A percentile compares a stretch with the other conserved stretches of the same genome.
Evolutionary conservation across 2,888 invertebrate species (phyloP).

Genomic region (Dryomyza anilis): DNA sequence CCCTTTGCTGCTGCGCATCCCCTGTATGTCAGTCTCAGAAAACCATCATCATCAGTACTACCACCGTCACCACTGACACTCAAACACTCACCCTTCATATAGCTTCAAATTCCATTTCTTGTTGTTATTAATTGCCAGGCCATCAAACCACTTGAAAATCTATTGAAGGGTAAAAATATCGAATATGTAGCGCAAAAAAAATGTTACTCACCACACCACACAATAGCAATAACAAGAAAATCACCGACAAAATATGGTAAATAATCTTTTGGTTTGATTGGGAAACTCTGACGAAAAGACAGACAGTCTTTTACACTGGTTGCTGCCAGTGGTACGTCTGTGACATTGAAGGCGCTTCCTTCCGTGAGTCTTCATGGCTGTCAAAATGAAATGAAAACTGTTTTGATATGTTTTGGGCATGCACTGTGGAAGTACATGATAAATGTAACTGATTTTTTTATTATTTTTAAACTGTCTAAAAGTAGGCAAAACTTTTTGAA

Average conservation of each 20-base stretch:
- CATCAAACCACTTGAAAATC: background rate
- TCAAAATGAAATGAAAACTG: too few species aligned
- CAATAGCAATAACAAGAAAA: too few species aligned
- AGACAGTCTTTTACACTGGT: background rate
- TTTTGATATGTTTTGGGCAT: too few species aligned
- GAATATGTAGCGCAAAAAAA: background rate
- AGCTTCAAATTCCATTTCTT: background rate
- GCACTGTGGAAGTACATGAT: too few species aligned
- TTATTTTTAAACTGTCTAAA: background rate
- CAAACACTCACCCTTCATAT: background rate
- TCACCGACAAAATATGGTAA: too few species aligned
- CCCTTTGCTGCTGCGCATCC: too few species aligned
- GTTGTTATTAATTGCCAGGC: background rate
- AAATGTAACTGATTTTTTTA: too few species aligned
- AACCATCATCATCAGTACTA: background rate
- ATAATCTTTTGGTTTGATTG: too few species aligned
- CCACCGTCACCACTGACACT: background rate
- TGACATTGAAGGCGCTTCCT: background rate
- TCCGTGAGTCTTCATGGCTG: background rate
- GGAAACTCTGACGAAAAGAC: too few species aligned
- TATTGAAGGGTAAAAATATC: background rate
- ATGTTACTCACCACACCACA: too few species aligned
- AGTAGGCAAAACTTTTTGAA: background rate
- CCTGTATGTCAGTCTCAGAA: too few species aligned
- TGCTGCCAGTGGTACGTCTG: background rate